Conservation (phyloP, 2,797 vertebrate genomes). For the Emys orbicularis region DNA sequence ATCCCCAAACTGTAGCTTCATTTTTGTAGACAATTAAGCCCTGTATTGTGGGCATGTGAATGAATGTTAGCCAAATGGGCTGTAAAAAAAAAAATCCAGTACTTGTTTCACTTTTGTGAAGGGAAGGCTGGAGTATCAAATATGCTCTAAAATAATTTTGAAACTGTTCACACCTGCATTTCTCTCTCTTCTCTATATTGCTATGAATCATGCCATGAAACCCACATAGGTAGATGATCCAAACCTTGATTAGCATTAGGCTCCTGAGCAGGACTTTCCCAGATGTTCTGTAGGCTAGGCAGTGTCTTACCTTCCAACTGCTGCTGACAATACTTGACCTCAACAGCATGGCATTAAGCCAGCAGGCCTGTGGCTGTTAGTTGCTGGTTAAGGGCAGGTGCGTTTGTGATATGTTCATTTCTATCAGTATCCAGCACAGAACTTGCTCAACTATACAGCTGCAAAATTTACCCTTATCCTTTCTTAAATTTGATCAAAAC, state of each 20-base stretch:
- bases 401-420: rapidly evolving
- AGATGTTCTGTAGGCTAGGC: too few relatives aligned
- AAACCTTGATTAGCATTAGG: neutral
- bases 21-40: neutral
- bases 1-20: neutral
- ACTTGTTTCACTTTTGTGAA: neutral
- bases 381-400: neutral
- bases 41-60: neutral
- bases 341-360: neutral
- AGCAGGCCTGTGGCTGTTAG: neutral
- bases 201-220: rapidly evolving
- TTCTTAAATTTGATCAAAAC: neutral
- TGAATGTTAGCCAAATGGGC: neutral
- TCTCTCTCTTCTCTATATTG: neutral
- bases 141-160: neutral
- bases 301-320: too few relatives aligned
- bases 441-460: neutral
- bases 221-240: neutral
- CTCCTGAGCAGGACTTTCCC: rapidly evolving
- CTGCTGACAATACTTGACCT: neutral
- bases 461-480: neutral
- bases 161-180: neutral
- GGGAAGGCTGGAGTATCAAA: neutral
- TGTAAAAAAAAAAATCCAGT: neutral
- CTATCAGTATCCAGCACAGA: neutral